Conservation (phyloP, 1,140 invertebrate species). For the Piezodorus guildinii region DNA sequence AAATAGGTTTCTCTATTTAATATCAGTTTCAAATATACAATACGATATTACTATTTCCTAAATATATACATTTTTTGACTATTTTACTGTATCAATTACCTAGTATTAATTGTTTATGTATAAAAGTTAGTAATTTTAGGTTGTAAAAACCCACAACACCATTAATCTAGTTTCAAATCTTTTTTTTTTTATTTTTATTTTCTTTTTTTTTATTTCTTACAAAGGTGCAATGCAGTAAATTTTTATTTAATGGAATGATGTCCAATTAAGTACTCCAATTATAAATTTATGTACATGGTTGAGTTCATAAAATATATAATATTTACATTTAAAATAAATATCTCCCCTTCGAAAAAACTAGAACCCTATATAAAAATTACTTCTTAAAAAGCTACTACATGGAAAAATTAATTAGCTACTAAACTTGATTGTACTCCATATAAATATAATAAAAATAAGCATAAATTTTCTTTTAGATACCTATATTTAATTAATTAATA, state of each 20-base stretch:
- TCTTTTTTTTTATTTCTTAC: neutral
- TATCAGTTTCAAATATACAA: constrained; percentile 16
- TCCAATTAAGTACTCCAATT: constrained; percentile 13
- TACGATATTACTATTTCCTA: constrained; percentile 4
- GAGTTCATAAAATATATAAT: constrained; percentile 17
- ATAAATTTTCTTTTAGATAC: neutral
- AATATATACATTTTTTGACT: constrained; percentile 1
- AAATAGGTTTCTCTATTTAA: constrained; percentile 10
- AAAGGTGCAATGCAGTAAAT: constrained; percentile 1
- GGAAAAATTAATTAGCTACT: constrained; percentile 10
- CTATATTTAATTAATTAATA: no score
- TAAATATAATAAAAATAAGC: constrained; percentile 10
- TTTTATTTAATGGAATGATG: constrained; percentile 12
- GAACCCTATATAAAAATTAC: constrained; percentile 6
- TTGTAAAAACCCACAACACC: constrained; percentile 15
- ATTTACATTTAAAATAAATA: constrained; percentile 14
- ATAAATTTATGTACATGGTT: constrained; percentile 10
- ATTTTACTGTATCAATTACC: neutral
- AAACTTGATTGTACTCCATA: constrained; percentile 7
- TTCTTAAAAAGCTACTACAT: constrained; percentile 7
- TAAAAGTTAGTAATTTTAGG: constrained; percentile 16
- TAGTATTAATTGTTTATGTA: constrained; percentile 14
- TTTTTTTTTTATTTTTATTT: no score
- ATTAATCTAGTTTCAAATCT: neutral
- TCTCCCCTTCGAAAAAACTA: neutral